phyloP scores from a whole-genome alignment of 92 coral and sea anemone genomes.

The Zoanthus gigantus region DNA sequence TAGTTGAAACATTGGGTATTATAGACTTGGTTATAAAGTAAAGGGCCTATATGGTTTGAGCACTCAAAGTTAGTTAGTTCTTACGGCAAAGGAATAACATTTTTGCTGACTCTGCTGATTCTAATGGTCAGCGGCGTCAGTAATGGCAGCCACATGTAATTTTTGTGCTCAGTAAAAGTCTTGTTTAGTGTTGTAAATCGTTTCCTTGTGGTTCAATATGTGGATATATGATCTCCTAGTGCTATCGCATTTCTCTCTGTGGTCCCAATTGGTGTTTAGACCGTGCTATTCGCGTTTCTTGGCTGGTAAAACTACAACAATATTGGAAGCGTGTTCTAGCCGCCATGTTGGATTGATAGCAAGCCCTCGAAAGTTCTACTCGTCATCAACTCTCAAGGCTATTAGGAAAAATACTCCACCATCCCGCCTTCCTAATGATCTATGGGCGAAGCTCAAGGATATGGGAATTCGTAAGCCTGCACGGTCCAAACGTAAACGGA shows the following conservation, averaged over 20 bases:
- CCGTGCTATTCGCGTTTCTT: background rate
- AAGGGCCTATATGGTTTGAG: conserved; percentile 19
- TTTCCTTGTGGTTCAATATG: background rate
- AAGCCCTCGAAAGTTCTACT: conserved; percentile 10
- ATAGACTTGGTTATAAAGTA: conserved; percentile 3
- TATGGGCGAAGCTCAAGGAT: conserved; percentile 29
- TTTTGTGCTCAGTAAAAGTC: background rate
- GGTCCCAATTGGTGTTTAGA: conserved; percentile 8
- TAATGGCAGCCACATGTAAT: conserved; percentile 7
- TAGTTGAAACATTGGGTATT: conserved; percentile 11
- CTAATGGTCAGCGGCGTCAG: conserved; percentile 21
- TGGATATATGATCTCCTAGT: background rate
- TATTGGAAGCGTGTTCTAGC: conserved; percentile 14
- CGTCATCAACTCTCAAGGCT: conserved; percentile 28
- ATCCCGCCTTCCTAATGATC: conserved; percentile 30
- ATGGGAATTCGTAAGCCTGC: conserved; percentile 38
- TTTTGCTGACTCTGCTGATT: conserved; percentile 12
- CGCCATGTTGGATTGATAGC: conserved; percentile 35
- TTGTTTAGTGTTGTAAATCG: background rate
- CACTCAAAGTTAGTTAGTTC: conserved; percentile 10
- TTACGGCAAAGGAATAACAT: conserved; percentile 10
- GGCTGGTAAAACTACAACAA: conserved; percentile 4
- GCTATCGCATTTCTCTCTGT: background rate
- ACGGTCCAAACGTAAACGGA: conserved; percentile 19
- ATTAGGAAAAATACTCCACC: conserved; percentile 14